Conservation (phyloP, 2,888 invertebrate species). For the Pocota personata region DNA sequence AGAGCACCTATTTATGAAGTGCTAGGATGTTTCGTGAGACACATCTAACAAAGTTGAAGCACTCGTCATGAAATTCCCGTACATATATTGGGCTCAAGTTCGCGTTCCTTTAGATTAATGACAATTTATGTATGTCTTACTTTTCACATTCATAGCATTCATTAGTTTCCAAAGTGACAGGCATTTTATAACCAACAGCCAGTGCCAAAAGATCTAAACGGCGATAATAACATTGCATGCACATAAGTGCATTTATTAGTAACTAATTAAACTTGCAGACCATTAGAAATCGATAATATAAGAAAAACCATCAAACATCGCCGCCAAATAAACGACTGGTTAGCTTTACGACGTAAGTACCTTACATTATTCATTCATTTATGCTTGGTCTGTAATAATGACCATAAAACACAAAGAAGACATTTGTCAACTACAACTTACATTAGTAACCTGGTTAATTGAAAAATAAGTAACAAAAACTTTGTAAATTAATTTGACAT, state of each 20-base stretch:
- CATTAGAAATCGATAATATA: neutral
- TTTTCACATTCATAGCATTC: neutral
- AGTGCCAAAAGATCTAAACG: neutral
- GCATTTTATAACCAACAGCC: neutral
- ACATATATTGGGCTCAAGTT: no score
- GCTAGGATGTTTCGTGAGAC: no score
- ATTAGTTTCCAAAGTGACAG: neutral
- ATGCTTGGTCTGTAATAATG: neutral
- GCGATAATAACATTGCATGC: neutral
- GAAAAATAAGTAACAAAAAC: neutral
- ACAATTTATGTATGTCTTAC: no score
- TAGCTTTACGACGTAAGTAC: neutral
- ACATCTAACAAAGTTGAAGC: no score
- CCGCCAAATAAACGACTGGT: neutral
- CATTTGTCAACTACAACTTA: neutral
- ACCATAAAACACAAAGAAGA: neutral
- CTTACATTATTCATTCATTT: neutral
- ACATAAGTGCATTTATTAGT: neutral
- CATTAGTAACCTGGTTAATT: neutral
- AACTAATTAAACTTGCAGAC: neutral
- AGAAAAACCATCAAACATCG: neutral
- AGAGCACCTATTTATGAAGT: no score
- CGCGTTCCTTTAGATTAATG: no score
- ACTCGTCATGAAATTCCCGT: no score
- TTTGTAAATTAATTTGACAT: constrained; percentile 7